Base-by-base conservation (phyloP, 92 coral and sea anemone genomes). In the Micromussa lordhowensis region DNA sequence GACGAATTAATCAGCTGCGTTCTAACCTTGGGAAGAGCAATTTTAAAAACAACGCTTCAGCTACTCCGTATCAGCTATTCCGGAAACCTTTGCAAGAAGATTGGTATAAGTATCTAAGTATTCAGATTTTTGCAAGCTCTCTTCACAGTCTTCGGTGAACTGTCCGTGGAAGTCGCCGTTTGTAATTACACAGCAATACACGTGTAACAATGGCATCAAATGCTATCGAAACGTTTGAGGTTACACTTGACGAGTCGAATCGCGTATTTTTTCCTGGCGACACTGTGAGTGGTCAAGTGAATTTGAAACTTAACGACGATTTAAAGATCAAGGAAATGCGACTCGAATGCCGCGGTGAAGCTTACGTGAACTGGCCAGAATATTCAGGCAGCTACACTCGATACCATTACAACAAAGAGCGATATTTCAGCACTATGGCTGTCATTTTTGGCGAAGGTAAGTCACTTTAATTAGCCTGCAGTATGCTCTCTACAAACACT, bases 291-390 rank as follows among this genome's bases (percentile, higher is more conserved):
- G 98, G 98, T 12, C 82, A 83, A 30, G 83, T 95, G 10, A 87
- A 76, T 78, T 57, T 95, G 28, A 91, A 86, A 17, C 55, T 87
- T 2, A 89, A 83, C 28, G 91, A 84, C 53, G 80, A 55, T 49
- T 83, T 89, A 15, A 91, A 82, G 63, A 55, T 95, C 48, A 84
- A 85, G 77, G 92, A 93, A 82, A 51, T 95, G 53, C 86, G 78
- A 69, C 86, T 95, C 24, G 92, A 91, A 81, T 93, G 96, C 54
- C 84, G 85, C 22, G 98, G 98, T 9, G 93, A 93, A 68, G 95
- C 93, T 0, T 92, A 95, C n/a, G 98, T 95, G 3, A 91, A 71
- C 35, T 95, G 98, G 98, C 95, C 98, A 13, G 98, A 82, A 36
- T 82, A 83, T 79, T 72, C 81, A 3, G 98, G 95, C 14, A 93